Conservation (phyloP, 2,888 invertebrate genomes). For the Spilosoma lubricipeda region DNA sequence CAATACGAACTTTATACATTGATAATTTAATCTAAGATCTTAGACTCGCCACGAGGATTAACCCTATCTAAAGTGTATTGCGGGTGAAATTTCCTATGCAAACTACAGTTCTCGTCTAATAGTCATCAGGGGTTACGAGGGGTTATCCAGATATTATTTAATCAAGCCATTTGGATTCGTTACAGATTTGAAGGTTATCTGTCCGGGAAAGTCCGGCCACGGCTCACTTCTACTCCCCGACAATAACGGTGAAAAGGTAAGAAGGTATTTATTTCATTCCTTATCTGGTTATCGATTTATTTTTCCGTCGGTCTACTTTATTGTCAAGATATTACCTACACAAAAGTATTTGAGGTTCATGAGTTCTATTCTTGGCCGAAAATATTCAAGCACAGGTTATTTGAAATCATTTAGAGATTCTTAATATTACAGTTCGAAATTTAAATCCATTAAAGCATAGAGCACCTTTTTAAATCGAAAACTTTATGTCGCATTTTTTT, state of each 20-base stretch:
- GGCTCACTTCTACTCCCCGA: slow-evolving; percentile 93
- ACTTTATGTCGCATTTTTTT: too few relatives aligned
- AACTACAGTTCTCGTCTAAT: not conserved
- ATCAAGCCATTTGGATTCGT: slow-evolving; percentile 39
- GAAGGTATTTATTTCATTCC: slow-evolving; percentile 1
- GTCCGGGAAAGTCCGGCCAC: slow-evolving; percentile 94
- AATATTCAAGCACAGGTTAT: not conserved
- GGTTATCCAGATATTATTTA: slow-evolving; percentile 4
- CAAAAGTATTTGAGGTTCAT: too few relatives aligned
- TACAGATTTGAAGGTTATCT: slow-evolving; percentile 90
- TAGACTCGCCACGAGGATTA: not conserved
- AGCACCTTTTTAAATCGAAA: too few relatives aligned
- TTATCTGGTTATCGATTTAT: slow-evolving; percentile 7
- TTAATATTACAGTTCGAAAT: too few relatives aligned
- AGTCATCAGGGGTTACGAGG: not conserved
- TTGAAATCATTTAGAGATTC: too few relatives aligned
- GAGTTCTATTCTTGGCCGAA: too few relatives aligned
- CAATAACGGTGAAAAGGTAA: slow-evolving; percentile 93
- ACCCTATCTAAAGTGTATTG: not conserved
- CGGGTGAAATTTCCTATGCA: not conserved
- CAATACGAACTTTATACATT: not conserved
- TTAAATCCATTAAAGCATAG: too few relatives aligned
- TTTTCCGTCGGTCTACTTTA: not conserved
- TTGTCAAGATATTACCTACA: not conserved
- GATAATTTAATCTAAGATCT: too few relatives aligned